Evolutionary conservation across 2,888 invertebrate genomes (phyloP).

Genomic region (Tridacna crocea): DNA sequence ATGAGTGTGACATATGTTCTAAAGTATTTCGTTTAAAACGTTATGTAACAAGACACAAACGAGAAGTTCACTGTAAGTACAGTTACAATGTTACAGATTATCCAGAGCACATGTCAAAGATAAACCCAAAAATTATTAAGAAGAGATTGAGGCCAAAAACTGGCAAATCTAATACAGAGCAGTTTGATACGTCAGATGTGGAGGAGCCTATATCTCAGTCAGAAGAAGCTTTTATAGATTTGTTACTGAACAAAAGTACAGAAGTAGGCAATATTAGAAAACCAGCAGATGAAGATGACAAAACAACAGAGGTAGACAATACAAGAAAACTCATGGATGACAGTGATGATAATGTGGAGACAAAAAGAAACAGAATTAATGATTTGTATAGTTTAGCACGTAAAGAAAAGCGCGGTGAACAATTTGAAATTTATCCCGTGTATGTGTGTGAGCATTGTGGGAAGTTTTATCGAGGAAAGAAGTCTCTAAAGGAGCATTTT

Average conservation of each 20-base stretch:
- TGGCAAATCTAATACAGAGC: too few relatives aligned
- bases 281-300: not conserved
- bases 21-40: conserved; percentile 27
- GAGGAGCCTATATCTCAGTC: not conserved
- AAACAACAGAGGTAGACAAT: not conserved
- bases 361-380: not conserved
- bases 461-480: conserved; percentile 50
- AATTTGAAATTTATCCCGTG: conserved; percentile 39
- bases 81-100: not conserved
- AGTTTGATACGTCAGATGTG: conserved; percentile 1
- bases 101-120: too few relatives aligned
- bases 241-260: not conserved
- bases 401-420: not conserved
- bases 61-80: conserved; percentile 29
- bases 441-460: conserved; percentile 59
- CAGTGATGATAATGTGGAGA: not conserved
- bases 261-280: not conserved
- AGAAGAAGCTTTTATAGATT: conserved; percentile 14
- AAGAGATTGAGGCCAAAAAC: too few relatives aligned
- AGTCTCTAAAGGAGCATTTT: conserved; percentile 52
- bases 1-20: conserved; percentile 29
- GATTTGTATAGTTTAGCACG: conserved; percentile 9
- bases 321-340: not conserved
- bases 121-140: too few relatives aligned
- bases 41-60: conserved; percentile 36